Base-by-base conservation (phyloP, 2,797 vertebrate genomes). In the Mus caroli region DNA sequence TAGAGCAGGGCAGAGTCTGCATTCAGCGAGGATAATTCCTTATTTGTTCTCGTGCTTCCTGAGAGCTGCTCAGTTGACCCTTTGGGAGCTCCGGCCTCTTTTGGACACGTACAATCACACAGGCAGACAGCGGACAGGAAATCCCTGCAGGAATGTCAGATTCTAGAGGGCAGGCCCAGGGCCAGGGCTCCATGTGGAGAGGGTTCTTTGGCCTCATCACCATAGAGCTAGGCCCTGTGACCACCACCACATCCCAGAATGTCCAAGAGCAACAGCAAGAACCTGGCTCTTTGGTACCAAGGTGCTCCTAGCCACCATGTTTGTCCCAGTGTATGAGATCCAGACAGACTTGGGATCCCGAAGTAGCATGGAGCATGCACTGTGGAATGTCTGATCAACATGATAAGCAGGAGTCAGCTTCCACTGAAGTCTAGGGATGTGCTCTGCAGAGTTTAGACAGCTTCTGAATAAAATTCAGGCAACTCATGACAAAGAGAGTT, bases 41-140 rank as follows among this genome's bases (percentile, higher is more conserved):
- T 67, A 77, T 54, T 58, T 92, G 64, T 90, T 80, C 96, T 96
- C 97, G 97, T 96, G 97, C 73, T 97, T 97, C 96, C 88, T 88
- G 58, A 46, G 86, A 90, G 82, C 0, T 0, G 93, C 80, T 62
- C 64, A 14, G 85, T 52, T 76, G 88, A 96, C 77, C 43, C 76
- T 87, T 14, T 0, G 6, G 84, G 97, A 95, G 90, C 92, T 89
- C 94, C 92, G 77, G 92, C 0, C 0, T 82, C 95, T 86, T 91
- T 91, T 94, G 94, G 85, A 82, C 31, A 94, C 34, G 24, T 0
- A 0, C 85, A 86, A 43, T 96, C 93, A 88, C 94, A 96, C 56
- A 67, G 95, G 94, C 85, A 95, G 96, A 89, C 28, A n/a, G 85
- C 69, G 28, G 31, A 73, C 87, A 88, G 93, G 97, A 97, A 96